phyloP scores from a whole-genome alignment of 2,888 invertebrate species.

The Leptinotarsa tumamoca region DNA sequence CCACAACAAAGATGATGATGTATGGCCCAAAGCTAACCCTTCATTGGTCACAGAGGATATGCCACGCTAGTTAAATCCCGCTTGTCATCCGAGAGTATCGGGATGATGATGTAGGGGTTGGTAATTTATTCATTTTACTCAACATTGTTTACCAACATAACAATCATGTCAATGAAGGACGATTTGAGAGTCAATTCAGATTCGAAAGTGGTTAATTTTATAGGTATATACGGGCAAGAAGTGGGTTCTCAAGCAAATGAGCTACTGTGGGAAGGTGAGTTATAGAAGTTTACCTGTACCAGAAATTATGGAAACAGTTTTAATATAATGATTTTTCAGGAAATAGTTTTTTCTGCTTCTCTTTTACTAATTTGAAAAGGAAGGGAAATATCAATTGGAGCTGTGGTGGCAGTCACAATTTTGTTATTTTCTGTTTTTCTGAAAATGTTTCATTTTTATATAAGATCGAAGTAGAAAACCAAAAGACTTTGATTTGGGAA shows the following conservation, averaged over 20 bases:
- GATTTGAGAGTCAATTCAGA: constrained; percentile 26
- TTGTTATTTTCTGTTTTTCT: too few species aligned
- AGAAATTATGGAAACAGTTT: background rate
- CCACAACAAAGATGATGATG: constrained; percentile 16
- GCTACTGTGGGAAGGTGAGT: background rate
- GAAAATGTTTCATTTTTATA: too few species aligned
- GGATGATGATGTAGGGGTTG: constrained; percentile 37
- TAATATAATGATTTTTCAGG: background rate
- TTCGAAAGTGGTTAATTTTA: constrained; percentile 12
- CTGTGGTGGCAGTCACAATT: too few species aligned
- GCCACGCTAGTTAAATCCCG: constrained; percentile 35
- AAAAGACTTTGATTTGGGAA: too few species aligned
- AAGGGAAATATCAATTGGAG: too few species aligned
- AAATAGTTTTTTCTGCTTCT: background rate
- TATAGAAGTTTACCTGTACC: background rate
- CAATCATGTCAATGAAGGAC: constrained; percentile 35
- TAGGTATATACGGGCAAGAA: background rate
- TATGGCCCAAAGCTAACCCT: constrained; percentile 23
- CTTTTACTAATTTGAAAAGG: too few species aligned
- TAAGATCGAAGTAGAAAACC: too few species aligned
- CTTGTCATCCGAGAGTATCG: constrained; percentile 32
- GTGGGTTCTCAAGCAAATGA: background rate
- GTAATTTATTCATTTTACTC: constrained; percentile 41
- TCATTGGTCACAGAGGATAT: constrained; percentile 33
- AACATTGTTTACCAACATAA: constrained; percentile 41